Percentiles rank a stretch among this genome's conserved stretches.
These are phyloP conservation scores for Ichneumoninae sp. DNA, from an alignment of 2,888 invertebrate species.

Conservation along the genomic window DNA sequence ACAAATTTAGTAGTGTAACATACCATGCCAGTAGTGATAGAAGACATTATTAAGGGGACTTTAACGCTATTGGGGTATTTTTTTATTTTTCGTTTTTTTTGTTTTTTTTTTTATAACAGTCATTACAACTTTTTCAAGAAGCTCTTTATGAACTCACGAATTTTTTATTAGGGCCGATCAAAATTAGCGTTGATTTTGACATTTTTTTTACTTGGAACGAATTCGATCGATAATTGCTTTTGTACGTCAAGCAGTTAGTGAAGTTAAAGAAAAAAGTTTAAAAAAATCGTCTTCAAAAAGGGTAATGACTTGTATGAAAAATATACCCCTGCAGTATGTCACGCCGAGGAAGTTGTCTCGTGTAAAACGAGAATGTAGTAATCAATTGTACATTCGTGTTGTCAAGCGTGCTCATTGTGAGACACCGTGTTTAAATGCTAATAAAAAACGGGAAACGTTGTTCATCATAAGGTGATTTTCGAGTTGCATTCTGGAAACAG, in stretches of 20 bases:
- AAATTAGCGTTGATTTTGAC: background rate
- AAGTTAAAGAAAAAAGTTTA: background rate
- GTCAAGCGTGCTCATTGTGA: constrained; percentile 48
- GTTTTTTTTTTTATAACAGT: background rate
- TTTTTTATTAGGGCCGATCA: background rate
- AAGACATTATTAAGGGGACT: constrained; percentile 4
- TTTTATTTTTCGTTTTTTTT: background rate
- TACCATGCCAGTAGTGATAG: constrained; percentile 14
- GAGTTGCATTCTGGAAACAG: constrained; percentile 54
- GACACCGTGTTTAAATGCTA: constrained; percentile 44
- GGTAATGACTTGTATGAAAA: background rate
- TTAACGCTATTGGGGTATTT: background rate
- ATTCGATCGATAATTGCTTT: background rate
- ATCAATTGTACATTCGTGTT: constrained; percentile 53
- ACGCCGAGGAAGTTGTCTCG: constrained; percentile 8
- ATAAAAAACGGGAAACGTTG: constrained; percentile 40
- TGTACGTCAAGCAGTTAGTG: background rate
- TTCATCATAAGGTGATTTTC: constrained; percentile 52
- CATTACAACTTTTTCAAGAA: background rate
- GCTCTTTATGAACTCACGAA: background rate
- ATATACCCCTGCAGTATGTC: constrained; percentile 9
- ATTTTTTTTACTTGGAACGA: background rate
- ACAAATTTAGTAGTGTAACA: constrained; percentile 11
- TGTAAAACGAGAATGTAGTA: constrained; percentile 30
- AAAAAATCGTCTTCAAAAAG: background rate